Conservation (phyloP, 2,888 invertebrate genomes). For the Autographa gamma region DNA sequence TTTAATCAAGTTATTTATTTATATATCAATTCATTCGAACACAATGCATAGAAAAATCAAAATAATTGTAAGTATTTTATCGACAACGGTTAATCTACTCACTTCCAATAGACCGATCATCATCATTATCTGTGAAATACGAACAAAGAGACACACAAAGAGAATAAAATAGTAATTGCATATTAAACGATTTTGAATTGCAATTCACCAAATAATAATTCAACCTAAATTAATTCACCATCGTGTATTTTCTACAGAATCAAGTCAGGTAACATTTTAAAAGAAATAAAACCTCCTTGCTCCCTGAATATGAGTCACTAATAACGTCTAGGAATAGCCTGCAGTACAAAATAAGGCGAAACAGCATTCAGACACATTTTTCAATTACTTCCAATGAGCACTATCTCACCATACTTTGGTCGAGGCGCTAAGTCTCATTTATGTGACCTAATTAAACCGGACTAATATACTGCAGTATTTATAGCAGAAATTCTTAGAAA, state of each 20-base stretch:
- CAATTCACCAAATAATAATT: neutral
- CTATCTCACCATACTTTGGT: neutral
- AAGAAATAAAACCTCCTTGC: no score
- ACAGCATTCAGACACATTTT: neutral
- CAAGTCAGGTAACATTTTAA: no score
- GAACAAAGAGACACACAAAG: neutral
- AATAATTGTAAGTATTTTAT: neutral
- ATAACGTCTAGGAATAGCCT: no score
- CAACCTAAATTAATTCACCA: no score
- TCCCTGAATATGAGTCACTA: no score
- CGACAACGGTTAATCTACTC: neutral
- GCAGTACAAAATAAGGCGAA: no score
- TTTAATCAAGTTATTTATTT: no score
- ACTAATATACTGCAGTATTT: conserved; percentile 2
- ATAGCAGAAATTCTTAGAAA: neutral
- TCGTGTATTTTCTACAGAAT: no score
- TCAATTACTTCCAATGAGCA: neutral
- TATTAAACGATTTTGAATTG: conserved; percentile 3
- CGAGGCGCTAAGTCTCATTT: neutral
- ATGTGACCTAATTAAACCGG: conserved; percentile 1
- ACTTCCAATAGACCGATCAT: conserved; percentile 1
- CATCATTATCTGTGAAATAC: neutral
- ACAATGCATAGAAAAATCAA: neutral
- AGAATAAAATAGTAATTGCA: neutral
- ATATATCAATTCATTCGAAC: no score